These are phyloP conservation scores for Brevipalpus yothersi DNA, from an alignment of 1,140 invertebrate genomes.

Conservation along the genomic window DNA sequence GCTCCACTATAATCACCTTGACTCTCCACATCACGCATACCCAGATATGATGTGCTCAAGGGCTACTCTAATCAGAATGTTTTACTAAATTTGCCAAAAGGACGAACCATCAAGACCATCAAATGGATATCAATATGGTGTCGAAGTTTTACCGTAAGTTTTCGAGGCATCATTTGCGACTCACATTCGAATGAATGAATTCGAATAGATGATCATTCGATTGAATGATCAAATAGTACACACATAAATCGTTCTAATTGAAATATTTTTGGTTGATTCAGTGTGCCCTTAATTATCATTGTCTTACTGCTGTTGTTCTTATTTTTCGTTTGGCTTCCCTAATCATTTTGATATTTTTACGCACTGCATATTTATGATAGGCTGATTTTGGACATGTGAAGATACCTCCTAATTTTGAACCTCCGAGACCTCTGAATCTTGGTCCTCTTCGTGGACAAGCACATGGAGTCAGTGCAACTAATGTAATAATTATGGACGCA, in stretches of 20 bases:
- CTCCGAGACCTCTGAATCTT: slow-evolving; percentile 38
- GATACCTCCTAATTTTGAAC: slow-evolving; percentile 38
- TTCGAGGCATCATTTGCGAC: neutral
- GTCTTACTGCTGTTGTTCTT: neutral
- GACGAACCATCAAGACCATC: slow-evolving; percentile 55
- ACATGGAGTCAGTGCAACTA: slow-evolving; percentile 41
- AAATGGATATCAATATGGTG: slow-evolving; percentile 74
- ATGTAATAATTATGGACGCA: slow-evolving; percentile 59
- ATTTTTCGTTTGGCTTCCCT: neutral
- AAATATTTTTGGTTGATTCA: neutral
- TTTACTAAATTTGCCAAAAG: slow-evolving; percentile 50
- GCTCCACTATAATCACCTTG: no score
- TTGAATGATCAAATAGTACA: no score
- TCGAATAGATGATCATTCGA: neutral
- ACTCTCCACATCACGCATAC: slow-evolving; percentile 6
- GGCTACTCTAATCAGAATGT: slow-evolving; percentile 50
- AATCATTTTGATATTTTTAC: neutral
- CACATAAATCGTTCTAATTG: neutral
- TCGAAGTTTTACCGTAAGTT: slow-evolving; percentile 55
- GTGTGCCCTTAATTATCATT: neutral
- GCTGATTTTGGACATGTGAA: slow-evolving; percentile 70
- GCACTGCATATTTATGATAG: slow-evolving; percentile 23
- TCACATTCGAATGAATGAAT: neutral
- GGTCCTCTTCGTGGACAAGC: neutral
- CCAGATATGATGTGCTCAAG: slow-evolving; percentile 45